A percentile compares a stretch with the other conserved stretches of the same genome.
Conservation (phyloP, 1,140 invertebrate genomes). For the Tetragonula clypearis region DNA sequence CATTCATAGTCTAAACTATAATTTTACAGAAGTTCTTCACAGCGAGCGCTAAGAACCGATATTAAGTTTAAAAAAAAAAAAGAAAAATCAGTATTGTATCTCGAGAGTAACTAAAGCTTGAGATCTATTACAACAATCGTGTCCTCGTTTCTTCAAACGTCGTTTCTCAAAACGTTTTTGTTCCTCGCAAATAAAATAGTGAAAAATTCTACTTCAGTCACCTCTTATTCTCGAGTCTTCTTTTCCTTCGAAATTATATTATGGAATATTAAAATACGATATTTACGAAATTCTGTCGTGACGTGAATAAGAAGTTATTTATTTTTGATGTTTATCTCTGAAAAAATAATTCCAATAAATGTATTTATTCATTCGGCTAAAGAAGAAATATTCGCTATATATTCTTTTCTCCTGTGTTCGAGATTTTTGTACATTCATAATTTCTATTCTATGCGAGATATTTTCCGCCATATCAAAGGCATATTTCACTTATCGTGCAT, state of each 20-base stretch:
- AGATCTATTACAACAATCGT: slow-evolving; percentile 11
- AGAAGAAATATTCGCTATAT: slow-evolving; percentile 7
- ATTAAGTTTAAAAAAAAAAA: slow-evolving; percentile 21
- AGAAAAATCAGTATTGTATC: slow-evolving; percentile 29
- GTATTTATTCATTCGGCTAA: slow-evolving; percentile 37
- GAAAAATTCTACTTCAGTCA: slow-evolving; percentile 38
- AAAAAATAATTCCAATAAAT: slow-evolving; percentile 37
- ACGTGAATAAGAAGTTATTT: slow-evolving; percentile 40
- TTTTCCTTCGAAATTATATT: slow-evolving; percentile 30
- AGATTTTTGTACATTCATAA: slow-evolving; percentile 43
- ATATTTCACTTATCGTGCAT: slow-evolving; percentile 62
- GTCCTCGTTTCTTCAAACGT: slow-evolving; percentile 3
- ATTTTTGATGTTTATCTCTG: slow-evolving; percentile 41
- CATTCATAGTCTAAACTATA: slow-evolving; percentile 50
- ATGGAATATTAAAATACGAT: slow-evolving; percentile 42
- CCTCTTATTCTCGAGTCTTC: slow-evolving; percentile 36
- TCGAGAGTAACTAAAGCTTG: slow-evolving; percentile 19
- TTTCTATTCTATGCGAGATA: slow-evolving; percentile 66
- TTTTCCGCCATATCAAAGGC: slow-evolving; percentile 62
- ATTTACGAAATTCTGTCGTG: slow-evolving; percentile 36
- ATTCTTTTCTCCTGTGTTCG: slow-evolving; percentile 39
- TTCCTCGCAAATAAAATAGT: slow-evolving; percentile 40
- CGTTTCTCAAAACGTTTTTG: slow-evolving; percentile 28
- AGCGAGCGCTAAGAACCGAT: slow-evolving; percentile 5
- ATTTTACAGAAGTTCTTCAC: slow-evolving; percentile 46